These are phyloP conservation scores for Drosophila meridionalis DNA, from an alignment of 2,888 invertebrate species.

Conservation along the genomic window DNA sequence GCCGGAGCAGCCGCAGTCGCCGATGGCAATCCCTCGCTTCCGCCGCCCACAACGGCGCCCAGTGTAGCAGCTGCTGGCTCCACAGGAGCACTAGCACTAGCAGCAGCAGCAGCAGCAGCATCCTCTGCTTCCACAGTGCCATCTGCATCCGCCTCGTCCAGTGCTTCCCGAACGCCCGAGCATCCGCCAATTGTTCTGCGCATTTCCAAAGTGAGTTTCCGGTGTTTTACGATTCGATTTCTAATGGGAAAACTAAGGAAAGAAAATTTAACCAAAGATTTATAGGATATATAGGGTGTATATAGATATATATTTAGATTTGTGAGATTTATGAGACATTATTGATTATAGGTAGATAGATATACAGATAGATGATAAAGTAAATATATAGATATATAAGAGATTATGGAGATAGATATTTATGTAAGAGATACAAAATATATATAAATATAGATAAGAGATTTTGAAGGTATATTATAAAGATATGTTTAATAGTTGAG, in stretches of 20 bases:
- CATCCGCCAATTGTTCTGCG: conserved; percentile 94
- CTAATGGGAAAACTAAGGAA: neutral
- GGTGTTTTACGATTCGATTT: neutral
- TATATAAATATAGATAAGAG: too few relatives aligned
- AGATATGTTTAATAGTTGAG: neutral
- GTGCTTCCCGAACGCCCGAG: conserved; percentile 82
- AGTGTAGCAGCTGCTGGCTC: conserved; percentile 22
- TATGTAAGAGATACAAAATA: too few relatives aligned
- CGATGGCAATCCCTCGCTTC: conserved; percentile 52
- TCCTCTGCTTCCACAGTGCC: conserved; percentile 33
- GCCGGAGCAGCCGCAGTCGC: conserved; percentile 15
- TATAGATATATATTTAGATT: neutral
- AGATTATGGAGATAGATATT: too few relatives aligned
- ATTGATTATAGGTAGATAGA: too few relatives aligned
- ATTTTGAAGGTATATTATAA: too few relatives aligned
- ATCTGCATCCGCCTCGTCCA: conserved; percentile 54
- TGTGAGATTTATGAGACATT: neutral
- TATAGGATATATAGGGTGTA: neutral
- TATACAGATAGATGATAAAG: too few relatives aligned
- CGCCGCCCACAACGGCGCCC: conserved; percentile 65
- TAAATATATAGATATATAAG: too few relatives aligned
- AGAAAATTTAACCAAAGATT: neutral
- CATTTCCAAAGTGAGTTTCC: conserved; percentile 89
- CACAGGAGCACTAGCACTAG: neutral
- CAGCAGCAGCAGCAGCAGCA: conserved; percentile 2